These are phyloP conservation scores for Drosophila grimshawi DNA, from an alignment of 1,140 invertebrate genomes.

Conservation along the genomic window DNA sequence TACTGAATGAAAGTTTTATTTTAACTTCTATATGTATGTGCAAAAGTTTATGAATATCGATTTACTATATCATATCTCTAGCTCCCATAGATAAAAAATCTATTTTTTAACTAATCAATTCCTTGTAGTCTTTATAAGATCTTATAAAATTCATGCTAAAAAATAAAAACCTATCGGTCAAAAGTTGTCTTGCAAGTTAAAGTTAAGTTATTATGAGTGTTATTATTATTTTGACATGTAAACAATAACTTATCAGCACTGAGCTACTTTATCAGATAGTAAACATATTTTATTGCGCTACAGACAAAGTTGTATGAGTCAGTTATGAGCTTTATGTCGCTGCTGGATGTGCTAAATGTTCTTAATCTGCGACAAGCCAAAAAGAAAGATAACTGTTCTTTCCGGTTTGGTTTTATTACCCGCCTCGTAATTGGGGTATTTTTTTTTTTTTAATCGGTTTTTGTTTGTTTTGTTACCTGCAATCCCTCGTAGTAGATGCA, in stretches of 20 bases:
- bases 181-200: background rate
- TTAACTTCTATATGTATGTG: too few relatives aligned
- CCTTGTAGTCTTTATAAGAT: too few relatives aligned
- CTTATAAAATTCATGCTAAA: too few relatives aligned
- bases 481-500: slow-evolving; percentile 98
- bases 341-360: background rate
- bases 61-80: background rate
- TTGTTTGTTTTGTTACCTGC: slow-evolving; percentile 85
- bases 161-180: too few relatives aligned
- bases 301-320: background rate
- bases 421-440: too few relatives aligned
- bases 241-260: background rate
- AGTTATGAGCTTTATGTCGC: background rate
- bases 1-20: too few relatives aligned
- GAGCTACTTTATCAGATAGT: background rate
- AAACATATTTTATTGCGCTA: background rate
- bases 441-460: background rate
- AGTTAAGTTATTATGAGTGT: background rate
- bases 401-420: background rate
- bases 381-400: slow-evolving; percentile 3
- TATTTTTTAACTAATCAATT: too few relatives aligned
- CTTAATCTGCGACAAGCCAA: background rate
- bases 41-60: too few relatives aligned
- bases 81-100: too few relatives aligned
- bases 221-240: background rate